Evolutionary conservation across 2,888 invertebrate genomes (phyloP).

Genomic region (Andrena fulva): DNA sequence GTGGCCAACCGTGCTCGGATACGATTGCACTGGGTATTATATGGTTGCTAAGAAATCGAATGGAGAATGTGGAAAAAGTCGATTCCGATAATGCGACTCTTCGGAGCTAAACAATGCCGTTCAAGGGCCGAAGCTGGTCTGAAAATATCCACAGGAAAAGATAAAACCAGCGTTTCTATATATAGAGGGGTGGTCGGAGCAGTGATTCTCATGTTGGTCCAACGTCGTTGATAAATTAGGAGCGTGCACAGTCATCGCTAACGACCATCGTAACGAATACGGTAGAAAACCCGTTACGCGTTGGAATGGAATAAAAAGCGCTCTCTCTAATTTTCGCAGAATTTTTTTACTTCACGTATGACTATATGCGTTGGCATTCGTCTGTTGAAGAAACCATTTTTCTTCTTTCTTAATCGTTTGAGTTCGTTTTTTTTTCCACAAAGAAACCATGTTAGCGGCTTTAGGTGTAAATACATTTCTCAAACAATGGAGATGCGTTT

Average conservation of each 20-base stretch:
- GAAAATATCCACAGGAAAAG: conserved; percentile 75
- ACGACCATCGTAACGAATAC: conserved; percentile 10
- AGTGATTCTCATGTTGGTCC: conserved; percentile 66
- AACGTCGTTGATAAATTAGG: conserved; percentile 48
- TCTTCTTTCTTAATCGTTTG: not conserved
- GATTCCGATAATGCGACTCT: conserved; percentile 40
- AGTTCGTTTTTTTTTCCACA: too few species aligned
- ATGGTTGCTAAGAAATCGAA: conserved; percentile 4
- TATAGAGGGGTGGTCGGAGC: conserved; percentile 68
- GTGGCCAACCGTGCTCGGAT: not conserved
- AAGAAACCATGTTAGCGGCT: too few species aligned
- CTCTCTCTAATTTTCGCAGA: conserved; percentile 8
- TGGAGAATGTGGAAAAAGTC: conserved; percentile 24
- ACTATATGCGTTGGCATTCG: not conserved
- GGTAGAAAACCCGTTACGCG: conserved; percentile 4
- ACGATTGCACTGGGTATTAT: not conserved
- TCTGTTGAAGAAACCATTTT: not conserved
- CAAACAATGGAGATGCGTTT: too few species aligned
- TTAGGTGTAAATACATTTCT: too few species aligned
- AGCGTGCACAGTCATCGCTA: conserved; percentile 16
- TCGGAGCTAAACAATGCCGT: conserved; percentile 65
- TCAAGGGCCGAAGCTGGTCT: conserved; percentile 60
- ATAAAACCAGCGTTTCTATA: conserved; percentile 74
- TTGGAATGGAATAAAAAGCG: conserved; percentile 3
- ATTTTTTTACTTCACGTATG: not conserved